Conservation (phyloP, 2,888 invertebrate genomes). For the Cataglyphis albicans region DNA sequence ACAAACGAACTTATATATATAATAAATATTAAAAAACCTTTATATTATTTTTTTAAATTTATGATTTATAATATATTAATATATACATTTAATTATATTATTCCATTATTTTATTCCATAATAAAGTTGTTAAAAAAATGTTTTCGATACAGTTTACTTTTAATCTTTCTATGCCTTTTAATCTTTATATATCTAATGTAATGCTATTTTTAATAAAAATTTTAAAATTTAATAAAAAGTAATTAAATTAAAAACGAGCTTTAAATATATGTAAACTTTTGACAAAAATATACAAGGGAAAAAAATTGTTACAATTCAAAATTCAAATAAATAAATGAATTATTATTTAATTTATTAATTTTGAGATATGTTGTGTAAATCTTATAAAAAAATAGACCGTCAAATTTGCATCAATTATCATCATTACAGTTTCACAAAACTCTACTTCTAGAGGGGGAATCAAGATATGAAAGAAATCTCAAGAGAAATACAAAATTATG, state of each 20-base stretch:
- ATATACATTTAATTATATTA: not conserved
- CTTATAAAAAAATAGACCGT: not conserved
- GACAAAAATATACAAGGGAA: not conserved
- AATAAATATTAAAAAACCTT: not conserved
- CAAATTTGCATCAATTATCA: not conserved
- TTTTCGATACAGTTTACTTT: not conserved
- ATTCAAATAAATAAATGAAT: not conserved
- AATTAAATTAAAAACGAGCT: not conserved
- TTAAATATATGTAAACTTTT: not conserved
- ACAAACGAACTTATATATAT: not conserved
- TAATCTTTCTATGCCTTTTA: not conserved
- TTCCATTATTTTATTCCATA: not conserved
- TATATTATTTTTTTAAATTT: slow-evolving; percentile 8
- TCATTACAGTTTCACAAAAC: not conserved
- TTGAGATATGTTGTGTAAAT: not conserved
- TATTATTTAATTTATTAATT: slow-evolving; percentile 1
- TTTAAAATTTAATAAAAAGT: not conserved
- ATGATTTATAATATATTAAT: not conserved
- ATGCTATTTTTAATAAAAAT: slow-evolving; percentile 4
- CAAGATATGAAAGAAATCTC: not conserved
- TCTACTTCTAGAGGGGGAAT: not conserved
- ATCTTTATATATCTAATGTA: not conserved
- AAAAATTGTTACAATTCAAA: not conserved
- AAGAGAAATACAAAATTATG: slow-evolving; percentile 13
- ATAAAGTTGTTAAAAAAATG: not conserved